These are phyloP conservation scores for Tringa solitaria DNA, from an alignment of 2,113 vertebrate genomes.

Conservation along the genomic window DNA sequence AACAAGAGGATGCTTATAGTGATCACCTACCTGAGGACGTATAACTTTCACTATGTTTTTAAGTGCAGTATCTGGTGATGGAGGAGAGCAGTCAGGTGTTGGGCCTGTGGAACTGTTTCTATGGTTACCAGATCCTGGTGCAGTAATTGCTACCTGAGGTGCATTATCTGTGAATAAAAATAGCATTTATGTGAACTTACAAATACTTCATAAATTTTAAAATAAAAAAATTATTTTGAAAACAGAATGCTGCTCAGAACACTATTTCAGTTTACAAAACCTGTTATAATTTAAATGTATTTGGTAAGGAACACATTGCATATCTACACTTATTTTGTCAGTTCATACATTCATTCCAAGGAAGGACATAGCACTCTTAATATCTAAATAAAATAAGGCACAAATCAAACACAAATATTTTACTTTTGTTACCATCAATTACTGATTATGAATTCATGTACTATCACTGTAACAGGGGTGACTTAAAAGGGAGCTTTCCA, in stretches of 20 bases:
- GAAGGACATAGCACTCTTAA: neutral
- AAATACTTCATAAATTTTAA: slow-evolving; percentile 29
- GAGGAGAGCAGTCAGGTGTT: slow-evolving; percentile 97
- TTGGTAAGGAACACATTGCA: neutral
- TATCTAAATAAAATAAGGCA: neutral
- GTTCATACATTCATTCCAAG: neutral
- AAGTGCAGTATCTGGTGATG: slow-evolving; percentile 95
- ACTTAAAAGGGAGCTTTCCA: neutral
- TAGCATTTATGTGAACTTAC: slow-evolving; percentile 62
- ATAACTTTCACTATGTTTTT: slow-evolving; percentile 99
- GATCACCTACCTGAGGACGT: slow-evolving; percentile 90
- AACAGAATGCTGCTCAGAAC: slow-evolving; percentile 2
- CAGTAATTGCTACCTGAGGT: slow-evolving; percentile 84
- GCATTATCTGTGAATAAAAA: slow-evolving; percentile 86
- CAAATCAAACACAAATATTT: neutral
- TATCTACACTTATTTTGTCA: neutral
- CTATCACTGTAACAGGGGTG: neutral
- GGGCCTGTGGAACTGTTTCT: slow-evolving; percentile 91
- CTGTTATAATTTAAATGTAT: neutral
- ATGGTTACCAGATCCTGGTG: slow-evolving; percentile 90
- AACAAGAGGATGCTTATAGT: neutral
- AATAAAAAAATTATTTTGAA: slow-evolving; percentile 36
- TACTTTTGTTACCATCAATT: neutral
- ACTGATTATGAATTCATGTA: neutral
- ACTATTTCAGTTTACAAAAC: slow-evolving; percentile 10